Percentiles rank a stretch among this genome's conserved stretches.
Evolutionary conservation across 2,888 invertebrate genomes (phyloP).

Genomic region (Polyploca ridens): DNA sequence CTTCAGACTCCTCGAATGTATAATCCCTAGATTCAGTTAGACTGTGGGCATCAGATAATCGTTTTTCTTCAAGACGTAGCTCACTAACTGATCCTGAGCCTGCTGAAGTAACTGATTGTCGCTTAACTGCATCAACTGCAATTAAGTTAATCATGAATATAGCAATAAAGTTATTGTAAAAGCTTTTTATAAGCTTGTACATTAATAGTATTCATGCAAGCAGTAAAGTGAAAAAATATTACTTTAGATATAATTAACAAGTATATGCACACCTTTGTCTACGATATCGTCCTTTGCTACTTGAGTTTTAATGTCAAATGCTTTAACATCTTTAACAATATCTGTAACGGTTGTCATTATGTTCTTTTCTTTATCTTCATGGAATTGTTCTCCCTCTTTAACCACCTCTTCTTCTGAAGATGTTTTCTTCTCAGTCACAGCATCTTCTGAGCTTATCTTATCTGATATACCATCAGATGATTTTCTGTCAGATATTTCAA

Average conservation of each 20-base stretch:
- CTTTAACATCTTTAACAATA: slow-evolving; percentile 45
- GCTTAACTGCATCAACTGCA: slow-evolving; percentile 62
- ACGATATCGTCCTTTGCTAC: slow-evolving; percentile 51
- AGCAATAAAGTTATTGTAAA: too few species aligned
- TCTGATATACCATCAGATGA: slow-evolving; percentile 82
- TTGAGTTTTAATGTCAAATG: slow-evolving; percentile 46
- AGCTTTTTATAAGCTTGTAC: too few species aligned
- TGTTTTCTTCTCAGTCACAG: slow-evolving; percentile 80
- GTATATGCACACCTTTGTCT: slow-evolving; percentile 53
- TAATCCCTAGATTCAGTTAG: slow-evolving; percentile 80
- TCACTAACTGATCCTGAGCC: slow-evolving; percentile 75
- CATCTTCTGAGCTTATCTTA: slow-evolving; percentile 80
- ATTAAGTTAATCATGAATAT: slow-evolving; percentile 17
- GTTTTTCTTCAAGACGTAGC: slow-evolving; percentile 75
- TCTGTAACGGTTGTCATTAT: slow-evolving; percentile 38
- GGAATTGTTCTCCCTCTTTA: slow-evolving; percentile 50
- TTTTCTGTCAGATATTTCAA: slow-evolving; percentile 80
- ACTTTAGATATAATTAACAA: too few species aligned
- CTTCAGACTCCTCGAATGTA: slow-evolving; percentile 82
- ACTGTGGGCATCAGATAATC: slow-evolving; percentile 78
- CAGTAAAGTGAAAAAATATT: too few species aligned
- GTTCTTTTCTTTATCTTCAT: slow-evolving; percentile 44
- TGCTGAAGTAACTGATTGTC: slow-evolving; percentile 77
- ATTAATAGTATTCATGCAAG: too few species aligned
- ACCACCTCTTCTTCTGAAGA: slow-evolving; percentile 74